A percentile compares a stretch with the other conserved stretches of the same genome.
These are phyloP conservation scores for Halcyon smyrnensis DNA, from an alignment of 2,797 vertebrate genomes.

Conservation along the genomic window DNA sequence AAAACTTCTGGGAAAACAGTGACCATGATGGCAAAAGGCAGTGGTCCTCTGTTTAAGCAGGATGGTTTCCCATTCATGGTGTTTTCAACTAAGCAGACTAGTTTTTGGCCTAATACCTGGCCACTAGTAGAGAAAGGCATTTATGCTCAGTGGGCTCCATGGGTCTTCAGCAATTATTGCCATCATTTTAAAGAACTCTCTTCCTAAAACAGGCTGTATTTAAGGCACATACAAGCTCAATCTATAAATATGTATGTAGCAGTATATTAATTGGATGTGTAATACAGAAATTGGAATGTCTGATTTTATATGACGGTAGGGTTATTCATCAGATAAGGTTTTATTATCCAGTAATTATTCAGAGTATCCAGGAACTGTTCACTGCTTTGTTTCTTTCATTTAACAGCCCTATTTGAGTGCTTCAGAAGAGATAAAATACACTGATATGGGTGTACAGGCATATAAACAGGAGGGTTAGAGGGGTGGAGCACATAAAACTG, in stretches of 20 bases:
- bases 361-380: background rate
- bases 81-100: background rate
- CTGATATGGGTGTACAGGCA: background rate
- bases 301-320: background rate
- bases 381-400: background rate
- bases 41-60: background rate
- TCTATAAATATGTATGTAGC: background rate
- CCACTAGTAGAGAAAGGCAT: background rate
- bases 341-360: background rate
- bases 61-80: background rate
- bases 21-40: background rate
- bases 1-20: background rate
- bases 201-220: background rate
- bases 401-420: background rate
- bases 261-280: background rate
- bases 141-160: background rate
- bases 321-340: background rate
- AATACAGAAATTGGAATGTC: background rate
- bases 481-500: background rate
- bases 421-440: background rate
- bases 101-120: background rate
- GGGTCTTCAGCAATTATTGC: background rate
- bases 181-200: background rate
- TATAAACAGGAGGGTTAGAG: background rate
- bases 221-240: background rate